These are phyloP conservation scores for Lepas anatifera DNA, from an alignment of 2,888 invertebrate genomes.

Conservation along the genomic window DNA sequence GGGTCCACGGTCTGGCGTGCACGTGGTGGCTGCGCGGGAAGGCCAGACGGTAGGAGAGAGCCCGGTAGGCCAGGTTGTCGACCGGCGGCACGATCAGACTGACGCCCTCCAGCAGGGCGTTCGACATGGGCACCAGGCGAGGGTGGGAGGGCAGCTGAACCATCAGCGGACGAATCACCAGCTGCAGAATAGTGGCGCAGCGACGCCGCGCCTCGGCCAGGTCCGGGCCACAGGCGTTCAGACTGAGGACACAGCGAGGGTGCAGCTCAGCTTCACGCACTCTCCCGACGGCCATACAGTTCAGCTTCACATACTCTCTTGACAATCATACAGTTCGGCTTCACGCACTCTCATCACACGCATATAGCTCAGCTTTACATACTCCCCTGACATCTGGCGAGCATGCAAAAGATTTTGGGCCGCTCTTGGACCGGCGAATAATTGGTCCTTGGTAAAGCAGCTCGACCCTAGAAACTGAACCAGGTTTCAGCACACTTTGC, in stretches of 20 bases:
- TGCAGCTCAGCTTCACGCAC: neutral
- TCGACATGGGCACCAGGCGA: constrained; percentile 3
- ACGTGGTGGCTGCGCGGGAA: neutral
- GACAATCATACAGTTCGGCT: neutral
- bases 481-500: too few species aligned
- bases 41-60: neutral
- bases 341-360: too few species aligned
- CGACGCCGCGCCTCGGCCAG: neutral
- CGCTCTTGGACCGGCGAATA: too few species aligned
- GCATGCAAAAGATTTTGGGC: too few species aligned
- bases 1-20: neutral
- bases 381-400: too few species aligned
- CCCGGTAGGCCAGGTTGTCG: neutral
- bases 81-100: constrained; percentile 6
- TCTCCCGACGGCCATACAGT: neutral
- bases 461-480: neutral
- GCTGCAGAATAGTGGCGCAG: neutral
- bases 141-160: neutral
- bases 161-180: neutral
- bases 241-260: neutral
- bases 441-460: too few species aligned
- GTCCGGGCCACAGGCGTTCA: neutral
- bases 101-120: constrained; percentile 4
- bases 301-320: neutral
- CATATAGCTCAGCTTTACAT: too few species aligned